Conservation (phyloP, 2,113 vertebrate species). For the Lampris incognitus region DNA sequence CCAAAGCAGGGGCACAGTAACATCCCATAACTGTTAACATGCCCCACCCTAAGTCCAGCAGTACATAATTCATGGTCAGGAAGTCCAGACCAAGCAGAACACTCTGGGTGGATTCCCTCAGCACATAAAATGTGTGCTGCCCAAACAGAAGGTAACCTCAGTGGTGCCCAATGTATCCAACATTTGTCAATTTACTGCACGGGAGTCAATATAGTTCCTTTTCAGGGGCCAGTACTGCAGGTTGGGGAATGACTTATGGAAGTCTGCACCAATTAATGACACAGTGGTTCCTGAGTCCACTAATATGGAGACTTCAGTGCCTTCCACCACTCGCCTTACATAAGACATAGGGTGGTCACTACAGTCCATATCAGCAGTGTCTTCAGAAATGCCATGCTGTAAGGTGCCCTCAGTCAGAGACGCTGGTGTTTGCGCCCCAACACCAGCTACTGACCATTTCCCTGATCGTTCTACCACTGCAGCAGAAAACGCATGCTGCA, state of each 20-base stretch:
- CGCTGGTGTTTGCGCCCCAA: too few species aligned
- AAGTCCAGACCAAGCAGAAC: background rate
- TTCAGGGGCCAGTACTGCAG: background rate
- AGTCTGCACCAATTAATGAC: background rate
- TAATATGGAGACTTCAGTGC: background rate
- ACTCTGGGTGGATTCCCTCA: background rate
- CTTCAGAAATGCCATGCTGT: too few species aligned
- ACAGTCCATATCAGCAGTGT: too few species aligned
- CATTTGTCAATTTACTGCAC: background rate
- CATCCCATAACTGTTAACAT: too few species aligned
- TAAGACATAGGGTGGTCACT: background rate
- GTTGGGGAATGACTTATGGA: background rate
- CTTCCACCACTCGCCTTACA: background rate
- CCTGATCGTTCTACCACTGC: too few species aligned
- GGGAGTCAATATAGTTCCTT: background rate
- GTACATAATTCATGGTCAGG: background rate
- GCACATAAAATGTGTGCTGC: slow-evolving; percentile 1
- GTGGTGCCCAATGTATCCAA: background rate
- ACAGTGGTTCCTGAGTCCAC: background rate
- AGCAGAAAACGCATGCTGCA: too few species aligned
- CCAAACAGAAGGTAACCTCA: background rate
- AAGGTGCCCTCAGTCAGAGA: too few species aligned
- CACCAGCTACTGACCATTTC: too few species aligned
- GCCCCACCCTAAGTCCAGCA: too few species aligned
- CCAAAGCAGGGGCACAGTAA: too few species aligned